Evolutionary conservation across 2,888 invertebrate species (phyloP).

Genomic region (Epiblema foenella): DNA sequence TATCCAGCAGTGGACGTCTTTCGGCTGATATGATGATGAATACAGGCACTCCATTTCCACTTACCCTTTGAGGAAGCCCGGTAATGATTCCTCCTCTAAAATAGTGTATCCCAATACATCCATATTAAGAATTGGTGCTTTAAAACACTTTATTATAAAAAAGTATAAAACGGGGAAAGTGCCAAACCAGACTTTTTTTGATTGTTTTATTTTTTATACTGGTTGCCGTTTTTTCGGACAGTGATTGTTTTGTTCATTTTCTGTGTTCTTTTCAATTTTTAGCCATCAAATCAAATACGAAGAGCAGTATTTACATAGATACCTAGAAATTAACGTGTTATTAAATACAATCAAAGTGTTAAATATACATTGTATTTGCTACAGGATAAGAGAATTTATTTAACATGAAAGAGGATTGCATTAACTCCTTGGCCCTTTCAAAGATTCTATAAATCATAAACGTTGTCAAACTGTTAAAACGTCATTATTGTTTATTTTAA

Average conservation of each 20-base stretch:
- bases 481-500: slow-evolving; percentile 12
- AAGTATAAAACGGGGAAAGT: slow-evolving; percentile 55
- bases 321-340: background rate
- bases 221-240: background rate
- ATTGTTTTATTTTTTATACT: slow-evolving; percentile 13
- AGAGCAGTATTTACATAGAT: too few species aligned
- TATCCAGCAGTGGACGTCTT: too few species aligned
- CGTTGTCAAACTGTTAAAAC: background rate
- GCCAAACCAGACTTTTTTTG: slow-evolving; percentile 41
- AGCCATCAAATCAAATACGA: too few species aligned
- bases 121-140: slow-evolving; percentile 20
- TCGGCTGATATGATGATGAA: too few species aligned
- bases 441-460: background rate
- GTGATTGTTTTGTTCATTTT: slow-evolving; percentile 13
- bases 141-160: slow-evolving; percentile 13
- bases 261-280: too few species aligned
- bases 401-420: background rate
- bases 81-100: slow-evolving; percentile 60
- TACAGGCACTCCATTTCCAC: too few species aligned
- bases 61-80: slow-evolving; percentile 61
- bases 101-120: slow-evolving; percentile 60
- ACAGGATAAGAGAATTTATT: background rate
- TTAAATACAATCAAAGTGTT: background rate
- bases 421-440: background rate
- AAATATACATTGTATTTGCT: background rate